Percentiles rank a stretch among this genome's conserved stretches.
Evolutionary conservation across 2,888 invertebrate species (phyloP).

Genomic region (Sinhomidia bicolor): DNA sequence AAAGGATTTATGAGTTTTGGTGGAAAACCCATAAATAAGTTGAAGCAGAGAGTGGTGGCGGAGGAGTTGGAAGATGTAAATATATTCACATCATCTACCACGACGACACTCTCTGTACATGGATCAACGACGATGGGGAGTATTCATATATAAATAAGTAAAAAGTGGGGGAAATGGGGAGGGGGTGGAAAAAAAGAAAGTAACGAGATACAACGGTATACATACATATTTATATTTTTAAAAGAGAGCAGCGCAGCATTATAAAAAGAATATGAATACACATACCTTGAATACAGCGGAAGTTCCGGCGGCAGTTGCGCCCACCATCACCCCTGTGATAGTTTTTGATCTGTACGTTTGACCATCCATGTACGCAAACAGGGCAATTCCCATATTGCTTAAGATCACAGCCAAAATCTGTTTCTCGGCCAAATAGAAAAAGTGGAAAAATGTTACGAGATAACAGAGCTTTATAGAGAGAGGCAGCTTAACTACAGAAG

Average conservation of each 20-base stretch:
- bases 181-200: not conserved
- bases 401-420: constrained; percentile 97
- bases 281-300: constrained; percentile 96
- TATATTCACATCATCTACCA: not conserved
- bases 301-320: constrained; percentile 94
- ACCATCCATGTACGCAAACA: constrained; percentile 97
- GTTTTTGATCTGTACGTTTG: constrained; percentile 92
- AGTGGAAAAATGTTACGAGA: too few relatives aligned
- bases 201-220: not conserved
- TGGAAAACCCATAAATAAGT: constrained; percentile 21
- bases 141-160: constrained; percentile 18
- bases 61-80: not conserved
- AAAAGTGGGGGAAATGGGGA: not conserved
- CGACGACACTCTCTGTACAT: not conserved
- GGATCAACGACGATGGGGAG: not conserved
- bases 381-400: constrained; percentile 96
- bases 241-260: too few relatives aligned
- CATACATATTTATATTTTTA: too few relatives aligned
- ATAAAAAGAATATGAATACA: constrained; percentile 32
- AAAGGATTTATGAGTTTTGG: constrained; percentile 43
- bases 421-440: too few relatives aligned
- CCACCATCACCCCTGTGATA: constrained; percentile 93
- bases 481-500: too few relatives aligned
- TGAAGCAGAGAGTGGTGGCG: not conserved
- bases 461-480: too few relatives aligned